Evolutionary conservation across 2,888 invertebrate genomes (phyloP).

Genomic region (Athrips mouffetella): DNA sequence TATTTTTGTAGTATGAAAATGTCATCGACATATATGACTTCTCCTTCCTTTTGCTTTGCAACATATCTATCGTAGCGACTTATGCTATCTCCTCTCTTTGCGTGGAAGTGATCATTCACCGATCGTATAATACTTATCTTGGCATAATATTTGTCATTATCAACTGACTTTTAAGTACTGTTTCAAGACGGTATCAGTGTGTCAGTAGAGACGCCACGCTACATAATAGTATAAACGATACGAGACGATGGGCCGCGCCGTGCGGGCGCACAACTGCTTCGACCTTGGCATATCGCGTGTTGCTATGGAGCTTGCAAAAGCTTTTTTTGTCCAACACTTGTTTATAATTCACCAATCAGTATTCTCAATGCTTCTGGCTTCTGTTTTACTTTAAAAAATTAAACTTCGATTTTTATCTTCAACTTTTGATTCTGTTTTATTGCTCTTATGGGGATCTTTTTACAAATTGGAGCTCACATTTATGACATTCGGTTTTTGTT

Average conservation of each 20-base stretch:
- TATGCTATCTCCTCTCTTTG: no score
- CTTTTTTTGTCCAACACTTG: constrained; percentile 24
- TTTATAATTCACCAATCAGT: constrained; percentile 23
- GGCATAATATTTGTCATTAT: not conserved
- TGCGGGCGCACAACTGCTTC: constrained; percentile 27
- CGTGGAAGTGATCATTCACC: no score
- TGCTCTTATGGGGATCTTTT: not conserved
- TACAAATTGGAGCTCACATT: not conserved
- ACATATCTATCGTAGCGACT: no score
- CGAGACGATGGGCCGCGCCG: constrained; percentile 2
- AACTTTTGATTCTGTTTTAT: no score
- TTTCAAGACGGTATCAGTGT: not conserved
- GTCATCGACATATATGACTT: no score
- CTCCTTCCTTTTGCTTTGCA: no score
- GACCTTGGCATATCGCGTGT: constrained; percentile 45
- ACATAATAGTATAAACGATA: constrained; percentile 1
- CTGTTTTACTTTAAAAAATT: constrained; percentile 20
- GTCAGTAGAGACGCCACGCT: no score
- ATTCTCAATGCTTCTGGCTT: constrained; percentile 13
- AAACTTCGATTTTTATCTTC: no score
- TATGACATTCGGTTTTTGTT: not conserved
- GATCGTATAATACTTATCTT: no score
- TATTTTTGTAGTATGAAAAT: no score
- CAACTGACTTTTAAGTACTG: not conserved
- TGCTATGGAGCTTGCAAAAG: constrained; percentile 40